Evolutionary conservation across 2,888 invertebrate genomes (phyloP), one percentile per base, ranked within the genome.

Genomic region (Drosophila parthenogenetica): DNA sequence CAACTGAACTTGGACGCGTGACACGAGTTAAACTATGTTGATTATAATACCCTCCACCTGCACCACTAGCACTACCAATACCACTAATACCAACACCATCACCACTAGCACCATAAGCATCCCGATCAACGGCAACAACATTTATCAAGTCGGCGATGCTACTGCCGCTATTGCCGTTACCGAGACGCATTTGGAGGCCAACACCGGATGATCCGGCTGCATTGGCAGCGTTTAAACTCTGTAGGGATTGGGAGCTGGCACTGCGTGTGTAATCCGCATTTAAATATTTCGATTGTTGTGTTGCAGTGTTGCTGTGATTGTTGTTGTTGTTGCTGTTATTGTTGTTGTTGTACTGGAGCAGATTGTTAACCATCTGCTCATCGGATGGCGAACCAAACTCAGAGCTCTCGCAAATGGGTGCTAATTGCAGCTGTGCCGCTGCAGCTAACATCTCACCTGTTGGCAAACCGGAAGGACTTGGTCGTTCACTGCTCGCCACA

Each of bases 401-500:
- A 79, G 92, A 92, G 73, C 90, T 89, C 76, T 92, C 92, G 69
- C 92, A 92, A 81, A 92, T 92, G 77, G 92, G 92, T 89, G 92
- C 92, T 91, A 92, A 92, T 85, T 91, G 92, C 85, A 92, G 90
- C 90, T 92, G 92, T 90, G 91, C 90, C 51, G 76, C 83, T 79
- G 90, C 90, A 81, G 91, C 91, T 91, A 92, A 90, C 91, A 92
- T 91, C 92, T 92, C 93, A 92, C 92, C 92, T 92, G 92, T 91
- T 69, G 91, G 89, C 93, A 94, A 93, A 93, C 94, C 94, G 92
- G 94, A 93, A 81, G 93, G 93, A 87, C 93, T 93, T 61, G 93
- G 92, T 72, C 94, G 93, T 90, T 94, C 94, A 88, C 94, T 96
- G 90, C 96, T 96, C 79, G 96, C 93, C 45, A 97, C 97, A 93